These are phyloP conservation scores for Pycnomerus fuliginosus DNA, from an alignment of 2,888 invertebrate species.

Conservation along the genomic window DNA sequence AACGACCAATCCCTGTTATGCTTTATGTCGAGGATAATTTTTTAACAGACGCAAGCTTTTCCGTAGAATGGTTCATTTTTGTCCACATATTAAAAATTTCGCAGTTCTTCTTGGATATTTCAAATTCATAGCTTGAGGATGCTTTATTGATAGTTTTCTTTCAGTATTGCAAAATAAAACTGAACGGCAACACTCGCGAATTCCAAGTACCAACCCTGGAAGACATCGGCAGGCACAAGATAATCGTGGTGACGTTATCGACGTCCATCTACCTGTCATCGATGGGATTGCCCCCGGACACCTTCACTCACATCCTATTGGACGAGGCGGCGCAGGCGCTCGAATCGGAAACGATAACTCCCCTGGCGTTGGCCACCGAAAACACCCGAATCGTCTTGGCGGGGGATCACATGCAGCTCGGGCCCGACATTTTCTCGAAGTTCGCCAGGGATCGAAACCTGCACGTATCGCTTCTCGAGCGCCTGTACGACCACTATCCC, in stretches of 20 bases:
- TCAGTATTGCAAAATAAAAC: constrained; percentile 72
- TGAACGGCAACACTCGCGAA: constrained; percentile 55
- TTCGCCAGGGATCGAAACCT: constrained; percentile 69
- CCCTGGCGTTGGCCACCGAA: constrained; percentile 70
- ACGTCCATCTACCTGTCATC: constrained; percentile 74
- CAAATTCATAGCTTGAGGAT: too few relatives aligned
- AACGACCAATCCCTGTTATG: too few relatives aligned
- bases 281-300: constrained; percentile 66
- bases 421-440: constrained; percentile 77
- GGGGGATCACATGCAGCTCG: constrained; percentile 84
- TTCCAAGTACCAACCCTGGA: constrained; percentile 71
- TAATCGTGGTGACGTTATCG: constrained; percentile 77
- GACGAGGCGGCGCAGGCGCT: constrained; percentile 88
- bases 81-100: too few relatives aligned
- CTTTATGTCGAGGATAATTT: too few relatives aligned
- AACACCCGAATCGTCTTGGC: constrained; percentile 76
- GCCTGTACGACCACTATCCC: constrained; percentile 76
- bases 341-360: constrained; percentile 83
- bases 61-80: too few relatives aligned
- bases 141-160: too few relatives aligned
- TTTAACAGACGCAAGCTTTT: too few relatives aligned
- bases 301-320: constrained; percentile 78
- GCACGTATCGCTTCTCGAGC: constrained; percentile 73
- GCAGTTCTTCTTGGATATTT: too few relatives aligned
- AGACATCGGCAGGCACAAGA: constrained; percentile 68